These are phyloP conservation scores for Venturia canescens DNA, from an alignment of 1,140 invertebrate genomes.

Conservation along the genomic window DNA sequence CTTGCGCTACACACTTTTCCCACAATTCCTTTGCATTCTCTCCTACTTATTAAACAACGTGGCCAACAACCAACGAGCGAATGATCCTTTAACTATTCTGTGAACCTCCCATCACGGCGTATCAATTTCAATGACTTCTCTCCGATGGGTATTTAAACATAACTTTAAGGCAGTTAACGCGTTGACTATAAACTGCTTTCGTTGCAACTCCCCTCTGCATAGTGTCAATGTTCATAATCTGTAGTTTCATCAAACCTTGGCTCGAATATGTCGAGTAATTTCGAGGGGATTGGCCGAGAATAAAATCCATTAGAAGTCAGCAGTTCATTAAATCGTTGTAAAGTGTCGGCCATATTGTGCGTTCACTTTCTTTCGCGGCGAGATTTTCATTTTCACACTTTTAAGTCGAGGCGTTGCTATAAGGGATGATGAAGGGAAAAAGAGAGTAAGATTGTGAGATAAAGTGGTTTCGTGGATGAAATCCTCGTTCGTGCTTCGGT, in stretches of 20 bases:
- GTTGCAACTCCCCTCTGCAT: too few relatives aligned
- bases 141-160: too few relatives aligned
- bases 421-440: neutral
- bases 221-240: too few relatives aligned
- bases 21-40: neutral
- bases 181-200: too few relatives aligned
- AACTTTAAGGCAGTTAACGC: too few relatives aligned
- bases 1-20: slow-evolving; percentile 14
- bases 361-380: neutral
- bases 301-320: too few relatives aligned
- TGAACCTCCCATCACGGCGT: neutral
- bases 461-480: slow-evolving; percentile 16
- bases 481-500: slow-evolving; percentile 30
- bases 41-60: neutral
- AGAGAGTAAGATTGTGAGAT: slow-evolving; percentile 1
- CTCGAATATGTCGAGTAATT: too few relatives aligned
- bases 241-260: too few relatives aligned
- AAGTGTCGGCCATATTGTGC: neutral
- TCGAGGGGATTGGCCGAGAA: too few relatives aligned
- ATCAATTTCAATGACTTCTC: neutral
- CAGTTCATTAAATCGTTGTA: neutral
- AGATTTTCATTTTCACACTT: slow-evolving; percentile 19
- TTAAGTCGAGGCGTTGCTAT: neutral
- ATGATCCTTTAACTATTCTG: slow-evolving; percentile 13
- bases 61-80: neutral